Conservation (phyloP, 1,140 invertebrate genomes). For the Procambarus virginalis region DNA sequence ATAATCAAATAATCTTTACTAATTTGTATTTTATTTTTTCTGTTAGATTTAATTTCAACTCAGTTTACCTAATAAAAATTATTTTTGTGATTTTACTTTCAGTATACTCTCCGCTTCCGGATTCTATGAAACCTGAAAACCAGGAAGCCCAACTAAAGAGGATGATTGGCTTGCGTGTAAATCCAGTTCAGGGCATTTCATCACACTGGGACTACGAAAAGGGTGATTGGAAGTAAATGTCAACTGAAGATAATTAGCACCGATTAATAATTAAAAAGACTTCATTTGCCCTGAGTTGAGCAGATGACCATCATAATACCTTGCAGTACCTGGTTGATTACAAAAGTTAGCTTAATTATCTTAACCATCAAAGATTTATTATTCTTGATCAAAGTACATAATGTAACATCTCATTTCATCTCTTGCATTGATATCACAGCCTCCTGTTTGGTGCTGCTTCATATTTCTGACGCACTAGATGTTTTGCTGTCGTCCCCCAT, state of each 20-base stretch:
- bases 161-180: constrained; percentile 86
- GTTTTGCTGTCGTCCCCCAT: neutral
- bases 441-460: neutral
- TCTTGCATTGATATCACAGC: too few species aligned
- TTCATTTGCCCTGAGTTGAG: neutral
- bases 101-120: constrained; percentile 86
- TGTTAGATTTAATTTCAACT: too few species aligned
- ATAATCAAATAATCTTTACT: too few species aligned
- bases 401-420: too few species aligned
- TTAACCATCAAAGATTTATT: too few species aligned
- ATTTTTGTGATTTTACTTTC: constrained; percentile 70
- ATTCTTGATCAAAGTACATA: too few species aligned
- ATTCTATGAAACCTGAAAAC: constrained; percentile 82
- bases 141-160: constrained; percentile 84
- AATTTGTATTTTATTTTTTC: too few species aligned
- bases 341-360: neutral
- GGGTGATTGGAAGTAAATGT: constrained; percentile 76
- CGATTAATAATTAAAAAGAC: neutral
- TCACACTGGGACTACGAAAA: constrained; percentile 80
- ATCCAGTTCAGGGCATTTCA: constrained; percentile 84
- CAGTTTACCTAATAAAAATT: too few species aligned
- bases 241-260: neutral
- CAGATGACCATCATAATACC: neutral
- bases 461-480: neutral
- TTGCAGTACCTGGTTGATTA: neutral